Evolutionary conservation across 2,113 vertebrate genomes (phyloP).

Genomic region (Xenopus tropicalis): UCB_Xtro_10.0 CM004448.2:35443501-35444000

Average conservation of each 20-base stretch:
- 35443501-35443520: too few relatives aligned
- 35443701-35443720: not conserved
- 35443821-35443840: conserved; percentile 8
- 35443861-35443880: conserved; percentile 3
- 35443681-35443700: too few relatives aligned
- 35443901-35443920: not conserved
- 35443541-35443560: not conserved
- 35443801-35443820: conserved; percentile 17
- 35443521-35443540: too few relatives aligned
- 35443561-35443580: too few relatives aligned
- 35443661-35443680: not conserved
- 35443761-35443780: not conserved
- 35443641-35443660: not conserved
- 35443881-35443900: not conserved
- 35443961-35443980: not conserved
- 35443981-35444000: not conserved
- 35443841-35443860: conserved; percentile 9
- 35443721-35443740: not conserved
- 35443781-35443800: not conserved
- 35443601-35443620: not conserved
- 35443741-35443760: not conserved
- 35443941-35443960: not conserved
- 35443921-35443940: not conserved
- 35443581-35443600: not conserved
- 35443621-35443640: not conserved